These are phyloP conservation scores for Chanos chanos DNA, from an alignment of 2,797 vertebrate genomes.

Conservation along the genomic window DNA sequence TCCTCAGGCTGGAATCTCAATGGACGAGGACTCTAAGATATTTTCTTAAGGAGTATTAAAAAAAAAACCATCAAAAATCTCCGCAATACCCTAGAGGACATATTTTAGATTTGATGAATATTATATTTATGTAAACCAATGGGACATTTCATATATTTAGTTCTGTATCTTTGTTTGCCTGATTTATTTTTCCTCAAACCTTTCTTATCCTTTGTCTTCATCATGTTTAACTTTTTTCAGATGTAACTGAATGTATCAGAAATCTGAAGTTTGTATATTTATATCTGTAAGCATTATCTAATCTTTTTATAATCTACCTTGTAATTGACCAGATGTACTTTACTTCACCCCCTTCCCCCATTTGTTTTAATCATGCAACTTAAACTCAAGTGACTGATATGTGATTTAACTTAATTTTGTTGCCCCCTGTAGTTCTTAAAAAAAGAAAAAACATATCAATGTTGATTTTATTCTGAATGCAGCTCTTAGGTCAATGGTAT, in stretches of 20 bases:
- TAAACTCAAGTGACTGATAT: conserved; percentile 64
- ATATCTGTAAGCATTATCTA: conserved; percentile 71
- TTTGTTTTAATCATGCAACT: conserved; percentile 63
- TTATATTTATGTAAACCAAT: conserved; percentile 87
- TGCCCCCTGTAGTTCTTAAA: too few relatives aligned
- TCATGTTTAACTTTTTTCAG: conserved; percentile 80
- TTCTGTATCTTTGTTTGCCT: conserved; percentile 52
- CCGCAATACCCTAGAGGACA: conserved; percentile 79
- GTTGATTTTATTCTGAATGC: conserved; percentile 46
- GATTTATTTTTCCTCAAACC: conserved; percentile 42
- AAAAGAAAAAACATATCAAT: conserved; percentile 37
- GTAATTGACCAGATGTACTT: conserved; percentile 65
- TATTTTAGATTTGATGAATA: conserved; percentile 86
- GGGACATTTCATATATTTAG: conserved; percentile 79
- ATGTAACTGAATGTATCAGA: conserved; percentile 80
- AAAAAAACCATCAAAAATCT: conserved; percentile 65
- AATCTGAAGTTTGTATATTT: conserved; percentile 77
- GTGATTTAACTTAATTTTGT: conserved; percentile 58
- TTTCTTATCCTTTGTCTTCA: conserved; percentile 54
- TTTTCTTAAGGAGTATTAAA: conserved; percentile 84
- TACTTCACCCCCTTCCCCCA: conserved; percentile 24
- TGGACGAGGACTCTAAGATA: conserved; percentile 74
- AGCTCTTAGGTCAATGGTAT: conserved; percentile 51
- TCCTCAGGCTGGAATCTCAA: conserved; percentile 56
- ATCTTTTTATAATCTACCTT: conserved; percentile 68